A percentile compares a stretch with the other conserved stretches of the same genome.
phyloP scores from a whole-genome alignment of 2,888 invertebrate species.

The Drosophila vallismaia region DNA sequence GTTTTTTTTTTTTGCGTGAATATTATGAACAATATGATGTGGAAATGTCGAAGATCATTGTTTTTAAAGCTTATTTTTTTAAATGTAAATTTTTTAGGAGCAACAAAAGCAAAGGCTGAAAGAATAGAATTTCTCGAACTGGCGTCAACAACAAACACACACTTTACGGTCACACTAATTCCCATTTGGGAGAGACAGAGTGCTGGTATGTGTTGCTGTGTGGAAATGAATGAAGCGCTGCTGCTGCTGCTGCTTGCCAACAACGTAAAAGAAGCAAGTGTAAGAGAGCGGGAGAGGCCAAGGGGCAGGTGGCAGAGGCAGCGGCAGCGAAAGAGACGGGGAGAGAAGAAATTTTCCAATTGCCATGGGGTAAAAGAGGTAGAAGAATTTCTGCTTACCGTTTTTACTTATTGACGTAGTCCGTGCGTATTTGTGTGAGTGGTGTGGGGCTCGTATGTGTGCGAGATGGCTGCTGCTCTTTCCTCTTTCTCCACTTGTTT shows the following conservation, averaged over 20 bases:
- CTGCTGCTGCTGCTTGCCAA: conserved; percentile 30
- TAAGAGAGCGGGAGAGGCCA: conserved; percentile 61
- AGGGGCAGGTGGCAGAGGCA: neutral
- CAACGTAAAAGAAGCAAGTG: conserved; percentile 48
- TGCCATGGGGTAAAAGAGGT: conserved; percentile 43
- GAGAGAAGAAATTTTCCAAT: conserved; percentile 72
- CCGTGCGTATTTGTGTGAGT: conserved; percentile 44
- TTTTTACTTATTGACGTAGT: conserved; percentile 75
- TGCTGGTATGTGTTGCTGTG: conserved; percentile 42
- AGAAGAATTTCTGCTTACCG: conserved; percentile 66
- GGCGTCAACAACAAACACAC: conserved; percentile 27
- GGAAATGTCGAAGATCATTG: conserved; percentile 58
- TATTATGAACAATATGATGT: conserved; percentile 54
- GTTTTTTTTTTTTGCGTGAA: conserved; percentile 28
- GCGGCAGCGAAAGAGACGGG: conserved; percentile 15
- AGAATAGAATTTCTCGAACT: conserved; percentile 29
- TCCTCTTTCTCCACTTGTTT: conserved; percentile 26
- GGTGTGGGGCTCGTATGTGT: conserved; percentile 37
- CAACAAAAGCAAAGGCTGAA: conserved; percentile 13
- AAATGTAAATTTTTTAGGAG: conserved; percentile 43
- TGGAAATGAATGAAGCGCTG: conserved; percentile 68
- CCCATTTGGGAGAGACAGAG: conserved; percentile 7
- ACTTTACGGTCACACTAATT: conserved; percentile 41
- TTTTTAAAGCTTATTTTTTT: conserved; percentile 55
- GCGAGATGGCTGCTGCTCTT: conserved; percentile 10